These are phyloP conservation scores for Chalcis sispes DNA, from an alignment of 2,888 invertebrate species.

Conservation along the genomic window DNA sequence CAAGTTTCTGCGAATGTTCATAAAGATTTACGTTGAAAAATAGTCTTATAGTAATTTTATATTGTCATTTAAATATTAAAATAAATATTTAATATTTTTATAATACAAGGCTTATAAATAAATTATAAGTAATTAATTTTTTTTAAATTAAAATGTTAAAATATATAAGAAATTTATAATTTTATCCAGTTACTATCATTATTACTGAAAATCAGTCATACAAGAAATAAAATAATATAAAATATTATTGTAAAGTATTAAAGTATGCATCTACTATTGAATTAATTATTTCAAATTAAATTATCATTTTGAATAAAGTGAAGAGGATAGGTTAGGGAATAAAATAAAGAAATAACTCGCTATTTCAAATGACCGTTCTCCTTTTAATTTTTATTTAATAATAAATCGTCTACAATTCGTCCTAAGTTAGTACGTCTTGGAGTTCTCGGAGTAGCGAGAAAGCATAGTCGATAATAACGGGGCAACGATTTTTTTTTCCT, in stretches of 20 bases:
- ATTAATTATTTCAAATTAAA: too few relatives aligned
- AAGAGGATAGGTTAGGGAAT: slow-evolving; percentile 1
- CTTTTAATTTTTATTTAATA: slow-evolving; percentile 74
- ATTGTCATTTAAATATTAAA: too few relatives aligned
- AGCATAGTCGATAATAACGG: slow-evolving; percentile 62
- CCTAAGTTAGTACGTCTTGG: slow-evolving; percentile 74
- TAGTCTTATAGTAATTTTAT: not conserved
- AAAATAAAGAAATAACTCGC: slow-evolving; percentile 49
- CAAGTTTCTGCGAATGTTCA: too few relatives aligned
- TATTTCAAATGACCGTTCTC: slow-evolving; percentile 73
- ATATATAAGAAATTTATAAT: too few relatives aligned
- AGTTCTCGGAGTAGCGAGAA: slow-evolving; percentile 70
- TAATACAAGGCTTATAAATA: too few relatives aligned
- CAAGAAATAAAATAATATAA: not conserved
- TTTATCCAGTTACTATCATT: too few relatives aligned
- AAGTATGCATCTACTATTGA: too few relatives aligned
- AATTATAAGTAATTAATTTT: too few relatives aligned
- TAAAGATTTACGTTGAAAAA: not conserved
- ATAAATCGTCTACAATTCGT: slow-evolving; percentile 76
- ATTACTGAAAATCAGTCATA: not conserved
- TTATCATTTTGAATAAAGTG: not conserved
- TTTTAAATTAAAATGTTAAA: not conserved
- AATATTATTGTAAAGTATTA: too few relatives aligned
- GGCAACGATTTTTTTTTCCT: slow-evolving; percentile 52
- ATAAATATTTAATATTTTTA: too few relatives aligned